Conservation (phyloP, 1,140 invertebrate genomes). For the Drosophila saltans region DNA sequence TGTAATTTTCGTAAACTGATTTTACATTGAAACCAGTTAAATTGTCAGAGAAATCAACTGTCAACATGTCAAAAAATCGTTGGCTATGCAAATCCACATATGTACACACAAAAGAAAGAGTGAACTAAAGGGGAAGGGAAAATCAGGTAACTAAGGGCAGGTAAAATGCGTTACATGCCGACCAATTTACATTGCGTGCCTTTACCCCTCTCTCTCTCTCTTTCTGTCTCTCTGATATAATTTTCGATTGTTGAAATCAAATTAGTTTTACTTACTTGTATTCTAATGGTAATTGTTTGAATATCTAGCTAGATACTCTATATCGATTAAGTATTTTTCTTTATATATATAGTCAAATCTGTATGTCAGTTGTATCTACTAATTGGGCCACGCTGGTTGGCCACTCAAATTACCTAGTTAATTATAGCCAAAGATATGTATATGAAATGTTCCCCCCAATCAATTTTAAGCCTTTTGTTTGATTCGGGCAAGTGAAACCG, state of each 20-base stretch:
- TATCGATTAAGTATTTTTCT: not conserved
- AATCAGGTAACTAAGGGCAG: not conserved
- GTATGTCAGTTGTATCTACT: not conserved
- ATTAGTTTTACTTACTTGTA: slow-evolving; percentile 1
- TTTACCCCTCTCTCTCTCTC: not conserved
- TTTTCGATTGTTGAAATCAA: slow-evolving; percentile 26
- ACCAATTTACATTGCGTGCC: slow-evolving; percentile 7
- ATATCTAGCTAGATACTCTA: slow-evolving; percentile 8
- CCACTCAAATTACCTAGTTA: slow-evolving; percentile 76
- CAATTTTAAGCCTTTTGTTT: slow-evolving; percentile 52
- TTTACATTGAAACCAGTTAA: slow-evolving; percentile 83
- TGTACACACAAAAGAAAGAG: slow-evolving; percentile 7
- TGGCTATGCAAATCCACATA: slow-evolving; percentile 74
- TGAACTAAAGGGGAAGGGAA: not conserved
- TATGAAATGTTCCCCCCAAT: slow-evolving; percentile 40
- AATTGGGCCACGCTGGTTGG: slow-evolving; percentile 49
- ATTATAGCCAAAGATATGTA: slow-evolving; percentile 60
- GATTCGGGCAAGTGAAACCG: slow-evolving; percentile 38
- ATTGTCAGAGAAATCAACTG: slow-evolving; percentile 83
- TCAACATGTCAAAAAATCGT: slow-evolving; percentile 83
- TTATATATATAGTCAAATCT: not conserved
- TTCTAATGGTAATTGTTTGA: slow-evolving; percentile 54
- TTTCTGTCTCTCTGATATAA: slow-evolving; percentile 13
- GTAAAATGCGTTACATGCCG: slow-evolving; percentile 40
- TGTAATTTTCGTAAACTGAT: slow-evolving; percentile 82